Evolutionary conservation across 2,888 invertebrate species (phyloP), one percentile per base, ranked within the genome.

Genomic region (Glaucopsyche alexis): DNA sequence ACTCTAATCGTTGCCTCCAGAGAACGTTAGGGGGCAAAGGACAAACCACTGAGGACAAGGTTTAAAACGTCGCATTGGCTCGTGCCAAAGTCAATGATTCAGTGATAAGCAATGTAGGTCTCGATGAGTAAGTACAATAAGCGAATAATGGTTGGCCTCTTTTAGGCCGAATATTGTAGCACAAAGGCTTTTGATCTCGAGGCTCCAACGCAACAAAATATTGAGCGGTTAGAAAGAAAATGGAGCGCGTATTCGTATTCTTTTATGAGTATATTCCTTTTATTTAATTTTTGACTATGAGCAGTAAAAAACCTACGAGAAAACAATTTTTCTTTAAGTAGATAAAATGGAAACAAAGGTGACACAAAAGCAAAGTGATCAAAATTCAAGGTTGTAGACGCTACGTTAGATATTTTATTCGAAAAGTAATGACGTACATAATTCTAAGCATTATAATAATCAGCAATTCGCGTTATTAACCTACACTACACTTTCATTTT

Each of bases 41-140:
- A 55, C 55, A 55, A 19, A 55, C 19, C 55, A 11, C 55, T 42
- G 6, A 42, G 19, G 16, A 19, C 55, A 55, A 55, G 55, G 55
- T 9, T 9, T 55, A 16, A 55, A 9, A 29, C 29, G 29, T 29
- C 29, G 29, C 50, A 14, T 50, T 50, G 55, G 16, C 19, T 55
- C 55, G 55, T 55, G 11, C 4, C 55, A 55, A 55, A 19, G 55
- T 55, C 55, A 19, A 55, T 55, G 55, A 19, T 9, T 55, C 55
- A 19, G 9, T 19, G 55, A 55, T 55, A 55, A 55, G 55, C 55
- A 9, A 16, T 55, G 19, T 55, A 55, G 55, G 55, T 55, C 55
- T 19, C 55, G 55, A 55, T 55, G 55, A 55, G 55, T 55, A 55
- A 55, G 55, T 55, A 19, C 55, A 19, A 55, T 55, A 55, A 55